A percentile compares a stretch with the other conserved stretches of the same genome.
phyloP scores from a whole-genome alignment of 2,113 vertebrate species.

The Sceloporus tristichus region DNA sequence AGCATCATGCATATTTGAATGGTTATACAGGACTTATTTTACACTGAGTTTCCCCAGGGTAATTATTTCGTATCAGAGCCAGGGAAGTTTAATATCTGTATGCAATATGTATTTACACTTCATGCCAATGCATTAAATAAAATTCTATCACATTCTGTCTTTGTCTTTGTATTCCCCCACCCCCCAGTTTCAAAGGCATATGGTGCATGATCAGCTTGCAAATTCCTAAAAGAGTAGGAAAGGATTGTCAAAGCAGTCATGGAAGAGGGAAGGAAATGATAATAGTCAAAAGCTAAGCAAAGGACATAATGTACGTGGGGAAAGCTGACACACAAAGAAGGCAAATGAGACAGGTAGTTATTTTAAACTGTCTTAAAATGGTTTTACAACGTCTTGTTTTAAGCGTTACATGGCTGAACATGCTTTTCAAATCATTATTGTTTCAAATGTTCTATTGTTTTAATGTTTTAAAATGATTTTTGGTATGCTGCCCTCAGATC shows the following conservation, averaged over 20 bases:
- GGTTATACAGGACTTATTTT: conserved; percentile 67
- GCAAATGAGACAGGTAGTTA: background rate
- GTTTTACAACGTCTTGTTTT: too few species aligned
- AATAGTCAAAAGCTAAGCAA: background rate
- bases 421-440: too few species aligned
- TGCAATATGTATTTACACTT: conserved; percentile 68
- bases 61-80: conserved; percentile 63
- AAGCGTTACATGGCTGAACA: too few species aligned
- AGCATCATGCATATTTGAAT: conserved; percentile 61
- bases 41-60: conserved; percentile 60
- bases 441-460: too few species aligned
- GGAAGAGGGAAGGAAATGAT: background rate
- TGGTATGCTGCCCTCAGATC: too few species aligned
- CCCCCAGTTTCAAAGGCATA: conserved; percentile 42
- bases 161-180: conserved; percentile 51
- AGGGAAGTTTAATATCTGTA: conserved; percentile 58
- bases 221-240: conserved; percentile 40
- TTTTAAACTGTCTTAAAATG: background rate
- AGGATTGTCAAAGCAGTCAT: background rate
- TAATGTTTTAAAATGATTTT: too few species aligned
- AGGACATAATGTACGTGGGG: background rate
- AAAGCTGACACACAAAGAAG: conserved; percentile 3
- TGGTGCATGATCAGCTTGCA: conserved; percentile 41
- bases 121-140: conserved; percentile 62
- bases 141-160: conserved; percentile 56